Percentiles rank a stretch among this genome's conserved stretches.
These are phyloP conservation scores for Ichneumoninae sp. DNA, from an alignment of 2,888 invertebrate species.

Conservation along the genomic window DNA sequence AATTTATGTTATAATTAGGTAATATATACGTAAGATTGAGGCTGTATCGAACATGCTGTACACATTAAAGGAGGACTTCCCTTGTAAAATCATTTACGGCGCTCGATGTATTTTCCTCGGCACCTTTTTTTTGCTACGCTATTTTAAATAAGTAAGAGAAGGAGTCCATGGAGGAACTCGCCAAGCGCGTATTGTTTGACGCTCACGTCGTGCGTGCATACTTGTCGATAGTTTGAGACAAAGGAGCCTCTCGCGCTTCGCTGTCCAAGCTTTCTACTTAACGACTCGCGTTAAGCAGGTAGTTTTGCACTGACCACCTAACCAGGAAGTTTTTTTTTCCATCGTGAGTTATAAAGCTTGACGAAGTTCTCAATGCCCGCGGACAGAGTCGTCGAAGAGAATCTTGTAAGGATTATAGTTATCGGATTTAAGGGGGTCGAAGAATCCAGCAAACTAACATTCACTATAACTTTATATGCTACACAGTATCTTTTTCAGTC, in stretches of 20 bases:
- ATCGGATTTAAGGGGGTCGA: too few species aligned
- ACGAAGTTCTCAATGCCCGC: background rate
- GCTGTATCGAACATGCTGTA: slow-evolving; percentile 58
- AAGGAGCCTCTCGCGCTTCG: background rate
- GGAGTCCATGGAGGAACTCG: background rate
- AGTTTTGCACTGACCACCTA: background rate
- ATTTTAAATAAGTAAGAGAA: background rate
- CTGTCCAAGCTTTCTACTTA: slow-evolving; percentile 8
- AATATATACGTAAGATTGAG: slow-evolving; percentile 46
- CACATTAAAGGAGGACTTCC: slow-evolving; percentile 63
- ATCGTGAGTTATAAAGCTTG: background rate
- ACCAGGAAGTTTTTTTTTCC: background rate
- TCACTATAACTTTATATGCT: too few species aligned
- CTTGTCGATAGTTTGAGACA: background rate
- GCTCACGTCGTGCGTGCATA: background rate
- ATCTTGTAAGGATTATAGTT: too few species aligned
- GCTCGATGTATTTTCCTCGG: background rate
- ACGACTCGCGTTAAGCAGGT: background rate
- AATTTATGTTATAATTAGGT: slow-evolving; percentile 47
- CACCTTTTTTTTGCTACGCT: background rate
- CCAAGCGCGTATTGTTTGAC: background rate
- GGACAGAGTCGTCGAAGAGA: too few species aligned
- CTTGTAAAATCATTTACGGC: slow-evolving; percentile 47
- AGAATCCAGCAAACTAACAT: too few species aligned
- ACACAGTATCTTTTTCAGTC: background rate